phyloP scores from a whole-genome alignment of 35 echinoderm and acorn worm genomes.

The Holothuria glaberrima region DNA sequence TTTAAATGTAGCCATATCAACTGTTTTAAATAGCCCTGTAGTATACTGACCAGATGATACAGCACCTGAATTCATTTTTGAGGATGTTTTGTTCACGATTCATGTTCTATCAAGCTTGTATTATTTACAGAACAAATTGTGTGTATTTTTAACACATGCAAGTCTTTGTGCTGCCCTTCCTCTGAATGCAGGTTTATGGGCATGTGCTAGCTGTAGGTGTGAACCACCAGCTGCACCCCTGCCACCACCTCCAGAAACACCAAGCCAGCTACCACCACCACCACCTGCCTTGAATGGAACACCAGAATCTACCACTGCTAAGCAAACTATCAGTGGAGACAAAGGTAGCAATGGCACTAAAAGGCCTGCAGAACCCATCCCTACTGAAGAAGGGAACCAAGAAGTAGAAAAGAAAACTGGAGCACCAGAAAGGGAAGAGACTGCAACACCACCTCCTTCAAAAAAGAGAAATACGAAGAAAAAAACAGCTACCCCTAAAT shows the following conservation, averaged over 20 bases:
- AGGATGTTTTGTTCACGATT: no score
- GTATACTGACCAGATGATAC: no score
- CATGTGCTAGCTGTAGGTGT: conserved; percentile 61
- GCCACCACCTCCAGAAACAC: conserved; percentile 28
- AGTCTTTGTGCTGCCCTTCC: neutral
- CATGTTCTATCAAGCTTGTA: neutral
- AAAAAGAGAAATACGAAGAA: conserved; percentile 42
- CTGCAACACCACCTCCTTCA: conserved; percentile 18
- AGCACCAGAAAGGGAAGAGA: neutral
- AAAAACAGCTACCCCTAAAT: conserved; percentile 9
- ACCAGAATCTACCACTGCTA: neutral
- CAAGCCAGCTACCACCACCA: neutral
- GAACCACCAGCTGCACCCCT: conserved; percentile 43
- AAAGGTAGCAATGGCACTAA: conserved; percentile 1
- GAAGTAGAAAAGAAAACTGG: neutral
- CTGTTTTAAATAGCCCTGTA: no score
- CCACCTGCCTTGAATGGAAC: conserved; percentile 36
- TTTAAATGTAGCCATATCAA: no score
- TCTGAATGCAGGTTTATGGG: conserved; percentile 55
- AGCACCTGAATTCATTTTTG: no score
- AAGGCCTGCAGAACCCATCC: conserved; percentile 15
- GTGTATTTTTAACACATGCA: neutral
- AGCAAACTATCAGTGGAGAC: neutral
- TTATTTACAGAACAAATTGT: neutral
- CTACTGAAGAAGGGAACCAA: neutral